phyloP scores from a whole-genome alignment of 2,888 invertebrate species.

The Hydroisotoma schaefferi region DNA sequence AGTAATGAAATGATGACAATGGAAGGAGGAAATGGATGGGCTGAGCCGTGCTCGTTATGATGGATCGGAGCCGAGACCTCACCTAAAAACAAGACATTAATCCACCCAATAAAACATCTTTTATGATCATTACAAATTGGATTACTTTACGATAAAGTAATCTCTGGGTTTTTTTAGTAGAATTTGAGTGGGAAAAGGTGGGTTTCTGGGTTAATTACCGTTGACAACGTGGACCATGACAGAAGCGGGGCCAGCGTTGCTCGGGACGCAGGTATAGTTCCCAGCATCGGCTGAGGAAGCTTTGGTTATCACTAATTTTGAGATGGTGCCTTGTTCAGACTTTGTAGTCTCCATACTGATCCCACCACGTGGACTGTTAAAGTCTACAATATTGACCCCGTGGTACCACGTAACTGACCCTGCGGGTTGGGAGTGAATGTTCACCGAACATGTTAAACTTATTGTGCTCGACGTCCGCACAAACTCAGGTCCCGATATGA shows the following conservation, averaged over 20 bases:
- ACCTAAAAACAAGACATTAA: conserved; percentile 56
- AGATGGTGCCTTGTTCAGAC: conserved; percentile 75
- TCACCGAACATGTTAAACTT: conserved; percentile 81
- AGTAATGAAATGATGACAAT: conserved; percentile 36
- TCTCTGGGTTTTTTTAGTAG: too few species aligned
- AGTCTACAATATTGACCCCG: conserved; percentile 75
- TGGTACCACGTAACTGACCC: conserved; percentile 81
- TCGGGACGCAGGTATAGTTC: conserved; percentile 77
- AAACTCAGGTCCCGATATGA: conserved; percentile 78
- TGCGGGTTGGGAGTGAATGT: conserved; percentile 75
- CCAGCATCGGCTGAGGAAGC: conserved; percentile 77
- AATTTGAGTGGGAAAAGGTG: too few species aligned
- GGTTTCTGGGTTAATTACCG: conserved; percentile 61
- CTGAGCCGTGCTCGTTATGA: conserved; percentile 50
- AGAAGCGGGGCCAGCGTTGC: conserved; percentile 75
- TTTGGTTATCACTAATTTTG: conserved; percentile 75
- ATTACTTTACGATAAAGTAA: too few species aligned
- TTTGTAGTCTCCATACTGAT: conserved; percentile 84
- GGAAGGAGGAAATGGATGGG: conserved; percentile 38
- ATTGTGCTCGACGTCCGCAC: conserved; percentile 88
- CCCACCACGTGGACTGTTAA: conserved; percentile 69
- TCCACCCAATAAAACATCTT: not conserved
- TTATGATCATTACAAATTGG: too few species aligned
- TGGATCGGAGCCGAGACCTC: conserved; percentile 86
- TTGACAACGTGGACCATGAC: conserved; percentile 81